phyloP scores from a whole-genome alignment of 2,113 vertebrate species.

The Ornithorhynchus anatinus region DNA sequence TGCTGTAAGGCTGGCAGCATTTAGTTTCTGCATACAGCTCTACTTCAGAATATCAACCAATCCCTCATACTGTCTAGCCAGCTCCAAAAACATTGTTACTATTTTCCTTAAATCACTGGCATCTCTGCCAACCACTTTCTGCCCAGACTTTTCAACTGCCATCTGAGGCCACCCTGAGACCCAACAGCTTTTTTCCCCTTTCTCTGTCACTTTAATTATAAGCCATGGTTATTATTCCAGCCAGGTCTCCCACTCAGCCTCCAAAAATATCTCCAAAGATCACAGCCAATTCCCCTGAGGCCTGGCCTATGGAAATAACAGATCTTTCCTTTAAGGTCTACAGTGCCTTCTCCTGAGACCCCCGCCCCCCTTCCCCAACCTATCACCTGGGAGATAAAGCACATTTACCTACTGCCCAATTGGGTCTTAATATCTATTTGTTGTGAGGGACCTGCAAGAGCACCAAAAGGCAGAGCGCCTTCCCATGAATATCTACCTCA shows the following conservation, averaged over 20 bases:
- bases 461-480: neutral
- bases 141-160: too few species aligned
- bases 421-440: too few species aligned
- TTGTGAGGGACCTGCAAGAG: too few species aligned
- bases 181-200: neutral
- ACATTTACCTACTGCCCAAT: neutral
- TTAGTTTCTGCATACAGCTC: too few species aligned
- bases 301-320: neutral
- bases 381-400: neutral
- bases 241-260: neutral
- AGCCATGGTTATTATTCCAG: neutral
- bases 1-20: conserved; percentile 25
- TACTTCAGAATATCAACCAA: conserved; percentile 34
- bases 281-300: neutral
- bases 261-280: neutral
- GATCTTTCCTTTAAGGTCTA: conserved; percentile 1
- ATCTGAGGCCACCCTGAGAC: neutral
- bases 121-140: conserved; percentile 2
- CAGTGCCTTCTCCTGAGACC: neutral
- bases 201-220: neutral
- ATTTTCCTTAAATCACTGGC: conserved; percentile 38
- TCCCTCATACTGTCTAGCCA: conserved; percentile 33
- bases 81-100: conserved; percentile 30
- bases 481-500: neutral
- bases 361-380: too few species aligned